These are phyloP conservation scores for Podarcis lilfordi DNA, from an alignment of 2,797 vertebrate genomes.

Conservation along the genomic window DNA sequence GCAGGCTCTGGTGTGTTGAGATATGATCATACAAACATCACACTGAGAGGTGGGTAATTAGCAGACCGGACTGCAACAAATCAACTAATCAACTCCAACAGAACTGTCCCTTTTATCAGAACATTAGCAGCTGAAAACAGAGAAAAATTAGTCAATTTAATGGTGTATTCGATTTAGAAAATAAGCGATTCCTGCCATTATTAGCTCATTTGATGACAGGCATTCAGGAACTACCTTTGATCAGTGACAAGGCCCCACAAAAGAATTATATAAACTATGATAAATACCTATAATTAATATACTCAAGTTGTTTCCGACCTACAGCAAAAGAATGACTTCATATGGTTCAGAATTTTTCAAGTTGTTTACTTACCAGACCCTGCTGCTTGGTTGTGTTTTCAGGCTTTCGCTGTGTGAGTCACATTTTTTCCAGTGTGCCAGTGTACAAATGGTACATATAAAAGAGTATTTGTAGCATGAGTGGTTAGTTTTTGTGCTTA, in stretches of 20 bases:
- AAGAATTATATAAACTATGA: conserved; percentile 72
- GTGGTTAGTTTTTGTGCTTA: conserved; percentile 43
- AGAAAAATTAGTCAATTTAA: conserved; percentile 73
- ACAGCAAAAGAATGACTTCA: conserved; percentile 69
- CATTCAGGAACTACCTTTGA: conserved; percentile 76
- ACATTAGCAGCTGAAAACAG: conserved; percentile 70
- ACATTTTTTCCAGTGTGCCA: conserved; percentile 51
- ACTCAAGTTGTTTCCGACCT: conserved; percentile 71
- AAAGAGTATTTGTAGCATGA: conserved; percentile 41
- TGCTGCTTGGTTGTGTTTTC: conserved; percentile 43
- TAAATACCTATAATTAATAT: conserved; percentile 74
- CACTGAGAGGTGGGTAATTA: conserved; percentile 55
- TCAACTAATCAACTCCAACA: conserved; percentile 68
- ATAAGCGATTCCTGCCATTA: conserved; percentile 72
- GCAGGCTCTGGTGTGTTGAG: conserved; percentile 44
- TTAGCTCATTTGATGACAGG: conserved; percentile 75
- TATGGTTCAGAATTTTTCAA: conserved; percentile 63
- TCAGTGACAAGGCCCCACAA: conserved; percentile 73
- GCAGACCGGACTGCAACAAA: conserved; percentile 68
- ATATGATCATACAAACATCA: conserved; percentile 12
- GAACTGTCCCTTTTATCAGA: conserved; percentile 68
- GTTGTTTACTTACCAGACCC: conserved; percentile 53
- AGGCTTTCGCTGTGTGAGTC: conserved; percentile 18
- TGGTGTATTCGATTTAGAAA: conserved; percentile 75
- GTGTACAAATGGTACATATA: conserved; percentile 26